Percentiles rank a stretch among this genome's conserved stretches.
Evolutionary conservation across 2,888 invertebrate genomes (phyloP).

Genomic region (Epicampocera succincta): DNA sequence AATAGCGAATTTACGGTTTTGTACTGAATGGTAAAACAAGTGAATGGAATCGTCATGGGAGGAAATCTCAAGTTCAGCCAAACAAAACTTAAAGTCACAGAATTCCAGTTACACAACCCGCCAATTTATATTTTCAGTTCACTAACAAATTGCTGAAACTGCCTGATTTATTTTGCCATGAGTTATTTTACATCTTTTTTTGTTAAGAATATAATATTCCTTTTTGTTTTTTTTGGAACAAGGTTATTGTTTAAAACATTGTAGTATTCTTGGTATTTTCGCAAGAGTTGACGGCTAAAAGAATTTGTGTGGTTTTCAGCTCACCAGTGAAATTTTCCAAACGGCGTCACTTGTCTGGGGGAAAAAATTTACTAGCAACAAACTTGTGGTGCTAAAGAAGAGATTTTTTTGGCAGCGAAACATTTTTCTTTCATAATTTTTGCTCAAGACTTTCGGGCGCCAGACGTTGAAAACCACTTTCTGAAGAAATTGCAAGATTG

Average conservation of each 20-base stretch:
- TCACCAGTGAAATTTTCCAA: neutral
- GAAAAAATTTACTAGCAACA: neutral
- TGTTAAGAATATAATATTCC: neutral
- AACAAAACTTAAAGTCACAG: too few species aligned
- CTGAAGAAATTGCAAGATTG: slow-evolving; percentile 26
- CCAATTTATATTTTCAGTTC: too few species aligned
- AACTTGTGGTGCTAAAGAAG: neutral
- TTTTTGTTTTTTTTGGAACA: slow-evolving; percentile 13
- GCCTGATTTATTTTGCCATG: too few species aligned
- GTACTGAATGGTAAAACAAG: too few species aligned
- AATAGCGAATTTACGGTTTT: too few species aligned
- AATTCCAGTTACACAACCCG: too few species aligned
- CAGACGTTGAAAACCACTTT: slow-evolving; percentile 20
- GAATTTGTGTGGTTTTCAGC: neutral
- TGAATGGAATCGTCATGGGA: too few species aligned
- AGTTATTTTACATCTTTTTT: slow-evolving; percentile 3
- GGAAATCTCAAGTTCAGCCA: too few species aligned
- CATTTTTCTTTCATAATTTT: slow-evolving; percentile 5
- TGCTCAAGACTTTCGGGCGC: slow-evolving; percentile 36
- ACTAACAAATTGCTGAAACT: too few species aligned
- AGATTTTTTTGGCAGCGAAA: neutral
- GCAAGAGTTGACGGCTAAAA: too few species aligned
- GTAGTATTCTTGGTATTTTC: neutral
- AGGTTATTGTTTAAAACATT: neutral
- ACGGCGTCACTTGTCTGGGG: slow-evolving; percentile 26